Conservation (phyloP, 2,113 vertebrate genomes). For the Xyrauchen texanus region DNA sequence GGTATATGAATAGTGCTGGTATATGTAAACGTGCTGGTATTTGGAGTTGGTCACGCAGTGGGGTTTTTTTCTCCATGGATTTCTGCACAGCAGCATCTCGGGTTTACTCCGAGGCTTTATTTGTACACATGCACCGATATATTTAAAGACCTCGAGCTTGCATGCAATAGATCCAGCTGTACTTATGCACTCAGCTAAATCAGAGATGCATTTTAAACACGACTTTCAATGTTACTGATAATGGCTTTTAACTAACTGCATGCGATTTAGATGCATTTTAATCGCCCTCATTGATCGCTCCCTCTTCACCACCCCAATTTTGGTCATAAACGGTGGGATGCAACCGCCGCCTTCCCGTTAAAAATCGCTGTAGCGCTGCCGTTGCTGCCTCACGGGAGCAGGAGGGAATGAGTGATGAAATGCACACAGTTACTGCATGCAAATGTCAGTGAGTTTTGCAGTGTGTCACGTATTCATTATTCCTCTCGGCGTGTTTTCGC, state of each 20-base stretch:
- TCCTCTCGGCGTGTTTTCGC: background rate
- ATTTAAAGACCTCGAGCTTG: background rate
- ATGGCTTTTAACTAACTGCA: background rate
- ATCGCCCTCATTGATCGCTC: background rate
- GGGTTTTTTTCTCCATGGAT: slow-evolving; percentile 20
- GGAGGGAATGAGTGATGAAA: slow-evolving; percentile 12
- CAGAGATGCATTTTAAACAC: background rate
- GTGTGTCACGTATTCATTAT: slow-evolving; percentile 31
- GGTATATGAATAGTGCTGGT: slow-evolving; percentile 1
- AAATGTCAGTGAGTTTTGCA: slow-evolving; percentile 41
- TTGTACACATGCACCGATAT: slow-evolving; percentile 1
- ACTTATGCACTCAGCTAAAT: background rate
- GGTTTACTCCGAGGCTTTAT: background rate
- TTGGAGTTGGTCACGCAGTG: slow-evolving; percentile 21
- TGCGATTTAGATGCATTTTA: background rate
- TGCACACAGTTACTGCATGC: slow-evolving; percentile 29
- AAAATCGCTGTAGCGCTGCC: slow-evolving; percentile 1
- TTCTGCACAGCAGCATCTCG: slow-evolving; percentile 41
- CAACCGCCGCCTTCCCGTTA: slow-evolving; percentile 10
- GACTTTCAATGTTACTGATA: background rate
- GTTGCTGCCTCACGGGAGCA: slow-evolving; percentile 2
- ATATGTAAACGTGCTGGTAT: slow-evolving; percentile 7
- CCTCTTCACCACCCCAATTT: background rate
- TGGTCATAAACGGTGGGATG: background rate
- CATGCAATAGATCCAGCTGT: background rate